Base-by-base conservation (phyloP, 1,140 invertebrate species). In the Drosophila ercepeae region DNA sequence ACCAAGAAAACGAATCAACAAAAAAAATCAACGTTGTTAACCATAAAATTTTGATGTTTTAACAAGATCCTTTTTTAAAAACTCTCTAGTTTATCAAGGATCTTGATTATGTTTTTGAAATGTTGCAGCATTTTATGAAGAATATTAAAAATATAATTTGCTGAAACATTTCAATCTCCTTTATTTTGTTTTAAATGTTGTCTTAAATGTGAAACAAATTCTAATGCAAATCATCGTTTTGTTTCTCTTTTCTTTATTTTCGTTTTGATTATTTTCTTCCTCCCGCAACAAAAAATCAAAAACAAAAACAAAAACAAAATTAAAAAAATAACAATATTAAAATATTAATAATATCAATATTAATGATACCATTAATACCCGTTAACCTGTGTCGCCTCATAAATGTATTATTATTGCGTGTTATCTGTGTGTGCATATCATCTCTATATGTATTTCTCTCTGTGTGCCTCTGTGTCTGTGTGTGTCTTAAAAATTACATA, bases 401-500 rank as follows among this genome's bases (percentile, higher is more conserved):
- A 59, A 45, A 27, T 75, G 46, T 75, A 64, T 59, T 58, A 45
- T 50, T 68, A 55, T 73, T 74, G 41, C 45, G 54, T 68, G 39
- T 69, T 73, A 13, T 70, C 34, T 78, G 34, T 82, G 50, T 77
- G 49, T 75, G 42, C 48, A 36, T 71, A 74, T 46, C 34, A 42
- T 75, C 54, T 59, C 39, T 52, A 14, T 58, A 29, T 44, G 21
- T 61, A 23, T 48, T 9, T 67, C n/a, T 63, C 19, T 65, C 1
- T 52, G 13, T 41, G 14, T 32, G 21, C n/a, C n/a, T n/a, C n/a
- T 32, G 8, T 54, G 11, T 52, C 25, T 67, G 36, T 64, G 48
- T 45, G 60, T 36, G 48, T 39, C 3, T 16, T 32, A 16, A 68
- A 52, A 63, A 65, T 29, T 41, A 25, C 3, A 41, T 16, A 69